Evolutionary conservation across 2,797 vertebrate species (phyloP).

Genomic region (Mionectes olivaceus): DNA sequence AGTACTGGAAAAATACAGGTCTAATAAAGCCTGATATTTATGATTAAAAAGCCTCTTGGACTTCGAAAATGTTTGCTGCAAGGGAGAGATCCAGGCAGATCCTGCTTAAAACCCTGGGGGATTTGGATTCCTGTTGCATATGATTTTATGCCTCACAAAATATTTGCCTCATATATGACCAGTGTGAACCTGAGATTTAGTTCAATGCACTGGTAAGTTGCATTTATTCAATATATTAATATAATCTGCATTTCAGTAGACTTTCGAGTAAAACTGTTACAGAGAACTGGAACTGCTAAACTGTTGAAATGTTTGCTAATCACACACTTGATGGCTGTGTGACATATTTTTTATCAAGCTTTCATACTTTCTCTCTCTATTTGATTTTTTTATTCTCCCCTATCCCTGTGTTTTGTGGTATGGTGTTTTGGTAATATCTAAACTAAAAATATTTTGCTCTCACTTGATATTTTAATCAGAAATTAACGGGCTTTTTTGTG

Average conservation of each 20-base stretch:
- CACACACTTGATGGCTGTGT: neutral
- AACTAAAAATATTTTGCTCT: neutral
- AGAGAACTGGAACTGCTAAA: neutral
- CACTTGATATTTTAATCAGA: neutral
- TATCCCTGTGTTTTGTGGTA: neutral
- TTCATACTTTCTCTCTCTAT: neutral
- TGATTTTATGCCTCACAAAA: neutral
- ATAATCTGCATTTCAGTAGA: neutral
- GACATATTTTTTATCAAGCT: neutral
- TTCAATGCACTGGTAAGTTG: neutral
- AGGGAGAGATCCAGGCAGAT: neutral
- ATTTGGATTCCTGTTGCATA: neutral
- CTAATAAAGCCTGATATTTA: neutral
- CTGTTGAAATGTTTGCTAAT: neutral
- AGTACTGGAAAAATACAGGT: rapidly evolving
- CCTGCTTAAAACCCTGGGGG: neutral
- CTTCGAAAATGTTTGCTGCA: neutral
- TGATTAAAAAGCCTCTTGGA: neutral
- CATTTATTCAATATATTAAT: neutral
- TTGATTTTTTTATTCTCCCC: neutral
- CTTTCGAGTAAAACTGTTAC: neutral
- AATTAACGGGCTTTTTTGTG: neutral
- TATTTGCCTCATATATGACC: neutral
- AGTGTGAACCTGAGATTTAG: neutral
- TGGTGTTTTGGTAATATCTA: neutral